Evolutionary conservation across 2,888 invertebrate genomes (phyloP), one percentile per base, ranked within the genome.

Genomic region (Drosophila testacea): DNA sequence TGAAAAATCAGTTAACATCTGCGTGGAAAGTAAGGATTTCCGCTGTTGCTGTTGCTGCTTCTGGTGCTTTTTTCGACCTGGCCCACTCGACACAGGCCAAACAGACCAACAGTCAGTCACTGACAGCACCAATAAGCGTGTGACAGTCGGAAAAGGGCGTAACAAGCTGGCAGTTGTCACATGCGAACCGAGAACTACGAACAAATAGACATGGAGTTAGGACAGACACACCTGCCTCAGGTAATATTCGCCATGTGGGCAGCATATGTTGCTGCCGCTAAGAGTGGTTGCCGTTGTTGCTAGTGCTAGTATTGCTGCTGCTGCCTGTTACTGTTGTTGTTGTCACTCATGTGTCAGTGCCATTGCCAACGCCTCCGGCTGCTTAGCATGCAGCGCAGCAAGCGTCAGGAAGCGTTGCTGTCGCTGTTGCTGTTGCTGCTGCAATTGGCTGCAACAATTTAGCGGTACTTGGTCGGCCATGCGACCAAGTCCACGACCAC

Each of bases 351-450:
- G 76, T 81, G 81, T 86, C 86, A 82, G 69, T 77, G 71, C 39
- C 70, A 61, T 69, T 73, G 81, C 70, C 65, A 69, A 81, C 76
- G 87, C 82, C 77, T 80, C 71, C 81, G 64, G 81, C 90, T 82
- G 79, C 76, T 91, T 88, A 87, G 90, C 89, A 90, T 91, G 91
- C 90, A 91, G 79, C 76, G 77, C 83, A 80, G 61, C 73, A 48
- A 70, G 78, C 80, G 61, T 69, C 73, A 74, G 82, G 82, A 79
- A 87, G 80, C 76, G 65, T 63, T 59, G 77, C 65, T 47, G 61
- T 16, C 36, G 50, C 36, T 41, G 46, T 28, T 41, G 61, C 51
- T 56, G 67, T 41, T 13, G 27, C 50, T 63, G 59, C 63, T 56
- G 65, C 82, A 73, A 60, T 79, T 77, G 69, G 79, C 73, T 79